A percentile compares a stretch with the other conserved stretches of the same genome.
phyloP scores from a whole-genome alignment of 2,797 vertebrate species.

The Gymnothorax reevesii region DNA sequence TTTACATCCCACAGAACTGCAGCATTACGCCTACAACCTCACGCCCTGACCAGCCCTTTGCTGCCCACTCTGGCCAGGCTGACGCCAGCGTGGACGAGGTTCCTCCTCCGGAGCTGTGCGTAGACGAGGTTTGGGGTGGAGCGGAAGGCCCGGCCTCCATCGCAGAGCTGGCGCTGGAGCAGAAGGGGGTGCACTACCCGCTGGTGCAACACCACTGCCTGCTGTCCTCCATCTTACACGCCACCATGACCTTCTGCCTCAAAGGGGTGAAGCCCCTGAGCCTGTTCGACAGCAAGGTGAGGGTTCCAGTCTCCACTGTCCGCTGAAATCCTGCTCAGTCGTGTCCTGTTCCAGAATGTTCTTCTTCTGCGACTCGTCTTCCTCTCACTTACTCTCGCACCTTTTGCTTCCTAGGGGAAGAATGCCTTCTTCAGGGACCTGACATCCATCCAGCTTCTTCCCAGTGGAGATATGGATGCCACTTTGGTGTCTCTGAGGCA shows the following conservation, averaged over 20 bases:
- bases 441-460: constrained; percentile 91
- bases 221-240: constrained; percentile 80
- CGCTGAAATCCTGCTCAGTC: neutral
- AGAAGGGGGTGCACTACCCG: constrained; percentile 88
- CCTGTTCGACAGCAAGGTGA: constrained; percentile 93
- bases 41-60: neutral
- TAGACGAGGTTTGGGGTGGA: constrained; percentile 86
- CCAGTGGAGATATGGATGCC: constrained; percentile 92
- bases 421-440: constrained; percentile 98
- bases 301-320: neutral
- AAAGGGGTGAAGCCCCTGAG: constrained; percentile 85
- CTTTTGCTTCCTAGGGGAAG: constrained; percentile 80
- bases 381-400: constrained; percentile 15
- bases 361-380: neutral
- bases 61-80: constrained; percentile 68
- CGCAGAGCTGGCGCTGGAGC: constrained; percentile 91
- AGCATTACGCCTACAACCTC: neutral
- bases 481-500: constrained; percentile 79
- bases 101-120: constrained; percentile 74
- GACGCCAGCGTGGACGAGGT: constrained; percentile 86
- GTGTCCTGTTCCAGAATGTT: neutral
- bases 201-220: constrained; percentile 93
- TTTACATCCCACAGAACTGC: neutral
- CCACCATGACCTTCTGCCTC: constrained; percentile 82
- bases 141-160: constrained; percentile 88